phyloP scores from a whole-genome alignment of 2,888 invertebrate genomes.

The Sthenelais limicola region DNA sequence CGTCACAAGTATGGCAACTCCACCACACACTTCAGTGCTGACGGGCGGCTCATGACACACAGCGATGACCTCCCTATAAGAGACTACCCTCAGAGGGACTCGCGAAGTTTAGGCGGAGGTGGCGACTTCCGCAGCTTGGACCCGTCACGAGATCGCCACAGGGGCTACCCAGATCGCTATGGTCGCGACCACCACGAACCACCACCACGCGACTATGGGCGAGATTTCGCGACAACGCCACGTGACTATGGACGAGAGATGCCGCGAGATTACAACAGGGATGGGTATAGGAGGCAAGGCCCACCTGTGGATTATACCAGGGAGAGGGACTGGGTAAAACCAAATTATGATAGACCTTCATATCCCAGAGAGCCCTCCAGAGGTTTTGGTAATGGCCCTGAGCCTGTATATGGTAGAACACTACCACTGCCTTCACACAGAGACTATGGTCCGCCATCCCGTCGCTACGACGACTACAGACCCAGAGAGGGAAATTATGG shows the following conservation, averaged over 20 bases:
- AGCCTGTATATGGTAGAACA: slow-evolving; percentile 18
- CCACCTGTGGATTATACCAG: neutral
- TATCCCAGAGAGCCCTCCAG: too few relatives aligned
- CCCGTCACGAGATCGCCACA: slow-evolving; percentile 3
- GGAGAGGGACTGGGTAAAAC: too few relatives aligned
- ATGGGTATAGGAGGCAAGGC: neutral
- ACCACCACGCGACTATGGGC: neutral
- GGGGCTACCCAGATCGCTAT: slow-evolving; percentile 6
- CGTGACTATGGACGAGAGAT: neutral
- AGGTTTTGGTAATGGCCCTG: too few relatives aligned
- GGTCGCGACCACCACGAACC: neutral
- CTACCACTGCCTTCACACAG: neutral
- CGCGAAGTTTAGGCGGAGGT: neutral
- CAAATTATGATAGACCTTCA: too few relatives aligned
- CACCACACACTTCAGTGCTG: slow-evolving; percentile 23
- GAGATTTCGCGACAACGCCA: neutral
- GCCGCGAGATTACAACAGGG: slow-evolving; percentile 13
- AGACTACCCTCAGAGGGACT: slow-evolving; percentile 5
- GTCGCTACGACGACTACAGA: slow-evolving; percentile 32
- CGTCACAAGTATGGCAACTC: slow-evolving; percentile 16
- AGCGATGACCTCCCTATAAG: neutral
- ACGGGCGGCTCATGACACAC: slow-evolving; percentile 14
- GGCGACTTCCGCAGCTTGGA: slow-evolving; percentile 30
- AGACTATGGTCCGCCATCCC: slow-evolving; percentile 3
- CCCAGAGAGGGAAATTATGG: neutral